phyloP scores from a whole-genome alignment of 2,888 invertebrate genomes.

The Thalpophila matura region DNA sequence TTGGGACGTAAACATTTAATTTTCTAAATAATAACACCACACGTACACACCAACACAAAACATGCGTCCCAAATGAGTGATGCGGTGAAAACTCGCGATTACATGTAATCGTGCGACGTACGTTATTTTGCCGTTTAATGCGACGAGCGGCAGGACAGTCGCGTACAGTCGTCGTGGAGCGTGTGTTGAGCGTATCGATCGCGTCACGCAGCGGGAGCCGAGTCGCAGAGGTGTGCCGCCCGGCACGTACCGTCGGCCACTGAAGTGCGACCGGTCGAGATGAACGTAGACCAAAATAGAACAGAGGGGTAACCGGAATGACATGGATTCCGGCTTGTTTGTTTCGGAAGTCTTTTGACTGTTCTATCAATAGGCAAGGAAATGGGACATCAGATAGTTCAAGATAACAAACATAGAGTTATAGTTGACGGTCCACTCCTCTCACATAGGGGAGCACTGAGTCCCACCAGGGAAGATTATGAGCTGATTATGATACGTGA shows the following conservation, averaged over 20 bases:
- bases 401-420: background rate
- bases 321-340: slow-evolving; percentile 37
- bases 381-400: slow-evolving; percentile 5
- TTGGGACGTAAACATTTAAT: slow-evolving; percentile 35
- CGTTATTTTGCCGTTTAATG: slow-evolving; percentile 73
- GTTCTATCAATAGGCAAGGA: background rate
- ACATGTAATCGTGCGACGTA: slow-evolving; percentile 63
- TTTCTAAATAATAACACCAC: slow-evolving; percentile 46
- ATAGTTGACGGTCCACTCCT: too few relatives aligned
- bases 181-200: slow-evolving; percentile 61
- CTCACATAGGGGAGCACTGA: too few relatives aligned
- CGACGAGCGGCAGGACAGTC: slow-evolving; percentile 52
- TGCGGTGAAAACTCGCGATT: slow-evolving; percentile 49
- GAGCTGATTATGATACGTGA: too few relatives aligned
- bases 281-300: slow-evolving; percentile 65
- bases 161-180: slow-evolving; percentile 63
- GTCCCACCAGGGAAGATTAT: too few relatives aligned
- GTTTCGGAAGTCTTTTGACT: slow-evolving; percentile 40
- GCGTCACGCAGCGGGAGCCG: slow-evolving; percentile 49
- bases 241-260: slow-evolving; percentile 82
- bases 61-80: slow-evolving; percentile 55
- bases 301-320: slow-evolving; percentile 55
- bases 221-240: slow-evolving; percentile 72
- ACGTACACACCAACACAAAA: slow-evolving; percentile 46
- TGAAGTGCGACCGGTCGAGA: slow-evolving; percentile 69